Evolutionary conservation across 2,888 invertebrate genomes (phyloP).

Genomic region (Coelinius sp.): DNA sequence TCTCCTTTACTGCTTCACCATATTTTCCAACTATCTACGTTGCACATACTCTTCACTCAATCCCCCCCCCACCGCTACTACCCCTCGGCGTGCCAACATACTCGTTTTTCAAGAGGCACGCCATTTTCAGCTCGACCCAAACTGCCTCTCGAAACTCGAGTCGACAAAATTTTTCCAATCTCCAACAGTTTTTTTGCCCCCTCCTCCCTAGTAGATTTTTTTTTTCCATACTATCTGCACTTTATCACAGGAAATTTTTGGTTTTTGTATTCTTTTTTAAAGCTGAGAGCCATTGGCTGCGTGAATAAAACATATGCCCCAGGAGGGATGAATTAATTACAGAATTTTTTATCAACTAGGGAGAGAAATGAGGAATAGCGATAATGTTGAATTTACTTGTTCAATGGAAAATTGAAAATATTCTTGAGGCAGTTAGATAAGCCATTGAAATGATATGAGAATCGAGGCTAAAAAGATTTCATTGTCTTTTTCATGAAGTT

Average conservation of each 20-base stretch:
- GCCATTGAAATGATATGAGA: too few species aligned
- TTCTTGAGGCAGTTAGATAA: too few species aligned
- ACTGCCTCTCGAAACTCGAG: slow-evolving; percentile 1
- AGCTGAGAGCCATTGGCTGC: slow-evolving; percentile 8
- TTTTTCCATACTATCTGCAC: slow-evolving; percentile 15
- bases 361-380: background rate
- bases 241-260: slow-evolving; percentile 9
- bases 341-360: slow-evolving; percentile 1
- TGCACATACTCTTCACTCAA: background rate
- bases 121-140: background rate
- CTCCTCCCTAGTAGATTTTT: background rate
- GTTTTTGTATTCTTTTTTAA: background rate
- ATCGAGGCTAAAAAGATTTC: too few species aligned
- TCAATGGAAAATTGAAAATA: background rate
- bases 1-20: background rate
- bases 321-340: slow-evolving; percentile 24
- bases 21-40: background rate
- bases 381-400: background rate
- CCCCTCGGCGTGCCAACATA: background rate
- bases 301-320: slow-evolving; percentile 24
- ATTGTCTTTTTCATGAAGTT: too few species aligned
- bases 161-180: slow-evolving; percentile 19
- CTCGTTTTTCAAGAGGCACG: background rate
- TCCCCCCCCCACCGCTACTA: background rate
- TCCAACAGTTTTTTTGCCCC: background rate